Evolutionary conservation across 2,113 vertebrate species (phyloP), one percentile per base, ranked within the genome.

Genomic region (Verasper variegatus): DNA sequence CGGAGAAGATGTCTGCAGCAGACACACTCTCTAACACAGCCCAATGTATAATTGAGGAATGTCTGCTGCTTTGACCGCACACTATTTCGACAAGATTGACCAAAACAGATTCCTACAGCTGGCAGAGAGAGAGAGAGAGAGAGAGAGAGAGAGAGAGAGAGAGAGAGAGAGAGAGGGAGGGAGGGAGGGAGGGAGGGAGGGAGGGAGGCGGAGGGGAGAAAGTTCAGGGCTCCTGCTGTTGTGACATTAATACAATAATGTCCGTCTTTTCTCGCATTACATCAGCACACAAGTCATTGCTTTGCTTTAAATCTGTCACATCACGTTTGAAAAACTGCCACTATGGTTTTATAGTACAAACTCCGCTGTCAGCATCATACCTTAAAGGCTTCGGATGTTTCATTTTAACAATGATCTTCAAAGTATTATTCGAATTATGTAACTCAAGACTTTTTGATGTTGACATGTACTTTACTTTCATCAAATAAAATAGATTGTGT

Each of bases 41-140:
- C 45, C 56, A 42, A 11, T n/a, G 63, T 24, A 65, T 72, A 84
- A 82, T 61, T 59, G 35, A 70, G 73, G 76, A 83, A 86, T 85
- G 42, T 23, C 0, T 24, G 11, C 9, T 35, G 68, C 81, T 75
- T 56, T 73, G 74, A 70, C 60, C 59, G 26, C 42, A 60, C 7
- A 66, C 40, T n/a, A 27, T 68, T 68, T 51, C 40, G 52, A 77
- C 7, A 18, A 65, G 42, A 79, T 21, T 31, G 72, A 78, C 64
- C 58, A 21, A 42, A 80, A 84, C 45, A 47, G 14, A 73, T 51
- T 78, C 59, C 57, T 67, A 78, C 57, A 26, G 47, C 40, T 78
- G 45, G 65, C 4, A 72, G 37, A 45, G 26, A 71, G 55, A 12
- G 42, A 1, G 42, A 4, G 17, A 23, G 13, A 63, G 31, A 7